Base-by-base conservation (phyloP, 2,113 vertebrate species). In the Menura novaehollandiae region DNA sequence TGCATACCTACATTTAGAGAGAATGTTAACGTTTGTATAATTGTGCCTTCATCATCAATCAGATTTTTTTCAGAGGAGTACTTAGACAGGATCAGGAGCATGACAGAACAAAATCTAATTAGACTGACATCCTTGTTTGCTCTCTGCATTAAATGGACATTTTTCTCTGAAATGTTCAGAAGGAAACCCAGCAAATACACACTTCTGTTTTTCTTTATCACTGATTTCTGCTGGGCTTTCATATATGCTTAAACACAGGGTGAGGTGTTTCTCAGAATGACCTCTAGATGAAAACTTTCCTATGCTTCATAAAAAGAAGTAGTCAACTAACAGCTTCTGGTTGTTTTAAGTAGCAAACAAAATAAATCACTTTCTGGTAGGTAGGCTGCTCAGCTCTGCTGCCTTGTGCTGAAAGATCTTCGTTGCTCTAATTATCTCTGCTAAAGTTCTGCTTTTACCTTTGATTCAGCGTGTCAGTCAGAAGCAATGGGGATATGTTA, bases 11-110 rank as follows among this genome's bases (percentile, higher is more conserved):
- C 47, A 13, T 93, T 87, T 95, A 81, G 87, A 94, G 86, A 72
- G 56, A 95, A 95, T 91, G 92, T 96, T 96, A 91, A 95, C 77
- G 96, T 97, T 97, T 97, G 94, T 97, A 97, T 98, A 98, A 97
- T 95, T 97, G 97, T 98, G 97, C 97, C 96, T 97, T 98, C 97
- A 96, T 97, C 85, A 96, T 97, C 8, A 84, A 92, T 96, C 94
- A 88, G 85, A 93, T 95, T 96, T 92, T 93, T 95, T 93, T 77
- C 88, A 83, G 91, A 93, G 82, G 88, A 94, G 91, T 95, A 91
- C 91, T 96, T 92, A 93, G 49, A 52, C 68, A 93, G 56, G 43
- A 95, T 96, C 86, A 97, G 95, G 97, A 95, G 97, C 97, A 97
- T 96, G 94, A 97, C 97, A 96, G 95, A 97, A 94, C 93, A 93